Conservation (phyloP, 2,888 invertebrate genomes). For the Troides aeacus region DNA sequence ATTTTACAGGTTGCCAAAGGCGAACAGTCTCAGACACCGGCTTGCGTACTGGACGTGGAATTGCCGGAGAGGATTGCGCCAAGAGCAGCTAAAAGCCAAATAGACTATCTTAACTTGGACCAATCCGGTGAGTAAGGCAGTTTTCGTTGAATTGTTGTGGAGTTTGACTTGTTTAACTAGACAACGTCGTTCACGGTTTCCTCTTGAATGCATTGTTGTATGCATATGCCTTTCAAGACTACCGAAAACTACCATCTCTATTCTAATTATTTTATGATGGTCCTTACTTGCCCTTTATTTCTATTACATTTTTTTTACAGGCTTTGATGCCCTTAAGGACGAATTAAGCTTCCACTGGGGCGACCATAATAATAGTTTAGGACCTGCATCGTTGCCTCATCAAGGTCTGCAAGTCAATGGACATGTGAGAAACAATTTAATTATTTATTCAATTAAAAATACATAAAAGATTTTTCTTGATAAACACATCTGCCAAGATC, state of each 20-base stretch:
- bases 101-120: conserved; percentile 72
- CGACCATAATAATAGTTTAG: conserved; percentile 84
- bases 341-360: conserved; percentile 86
- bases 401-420: conserved; percentile 57
- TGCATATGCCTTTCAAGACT: background rate
- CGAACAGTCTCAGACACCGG: conserved; percentile 67
- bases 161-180: too few relatives aligned
- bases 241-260: too few relatives aligned
- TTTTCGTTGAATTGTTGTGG: too few relatives aligned
- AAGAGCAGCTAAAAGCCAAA: conserved; percentile 70
- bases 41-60: conserved; percentile 71
- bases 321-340: conserved; percentile 85
- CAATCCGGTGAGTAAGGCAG: conserved; percentile 59
- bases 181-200: too few relatives aligned
- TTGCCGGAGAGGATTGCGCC: conserved; percentile 69
- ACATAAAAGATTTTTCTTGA: conserved; percentile 1
- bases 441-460: conserved; percentile 10
- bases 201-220: background rate
- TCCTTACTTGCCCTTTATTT: background rate
- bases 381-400: conserved; percentile 68
- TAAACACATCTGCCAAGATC: background rate
- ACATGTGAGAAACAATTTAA: conserved; percentile 49
- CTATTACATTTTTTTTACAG: conserved; percentile 50
- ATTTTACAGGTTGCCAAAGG: conserved; percentile 63
- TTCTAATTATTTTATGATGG: too few relatives aligned